Conservation (phyloP, 2,113 vertebrate species). For the Pseudorhombus dupliciocellatus region DNA sequence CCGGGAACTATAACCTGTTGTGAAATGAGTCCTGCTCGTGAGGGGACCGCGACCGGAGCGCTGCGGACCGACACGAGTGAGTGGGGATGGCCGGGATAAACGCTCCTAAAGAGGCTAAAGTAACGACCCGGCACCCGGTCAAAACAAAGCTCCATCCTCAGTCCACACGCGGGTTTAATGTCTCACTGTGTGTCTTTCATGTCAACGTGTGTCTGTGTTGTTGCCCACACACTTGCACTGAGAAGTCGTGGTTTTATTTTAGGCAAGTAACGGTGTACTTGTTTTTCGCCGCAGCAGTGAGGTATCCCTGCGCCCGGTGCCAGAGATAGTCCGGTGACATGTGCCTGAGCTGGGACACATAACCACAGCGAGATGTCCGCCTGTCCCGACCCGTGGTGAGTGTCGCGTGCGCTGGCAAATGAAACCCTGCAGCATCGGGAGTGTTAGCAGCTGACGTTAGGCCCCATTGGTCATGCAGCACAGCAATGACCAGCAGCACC, state of each 20-base stretch:
- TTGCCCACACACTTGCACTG: neutral
- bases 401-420: conserved; percentile 1
- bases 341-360: conserved; percentile 49
- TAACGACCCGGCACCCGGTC: conserved; percentile 20
- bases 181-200: neutral
- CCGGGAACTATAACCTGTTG: conserved; percentile 43
- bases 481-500: neutral
- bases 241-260: neutral
- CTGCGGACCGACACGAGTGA: conserved; percentile 56
- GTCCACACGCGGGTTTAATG: neutral
- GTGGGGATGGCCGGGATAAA: conserved; percentile 49
- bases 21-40: conserved; percentile 46
- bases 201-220: neutral
- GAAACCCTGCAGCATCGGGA: neutral
- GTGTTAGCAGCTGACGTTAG: neutral
- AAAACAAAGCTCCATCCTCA: conserved; percentile 27
- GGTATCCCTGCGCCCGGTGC: conserved; percentile 65
- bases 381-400: conserved; percentile 75
- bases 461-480: neutral
- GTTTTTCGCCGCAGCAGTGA: conserved; percentile 58
- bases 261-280: conserved; percentile 60
- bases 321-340: conserved; percentile 75
- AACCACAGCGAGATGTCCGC: conserved; percentile 71
- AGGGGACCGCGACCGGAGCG: conserved; percentile 32
- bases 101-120: conserved; percentile 33